Evolutionary conservation across 2,888 invertebrate species (phyloP).

Genomic region (Aphidoletes aphidimyza): DNA sequence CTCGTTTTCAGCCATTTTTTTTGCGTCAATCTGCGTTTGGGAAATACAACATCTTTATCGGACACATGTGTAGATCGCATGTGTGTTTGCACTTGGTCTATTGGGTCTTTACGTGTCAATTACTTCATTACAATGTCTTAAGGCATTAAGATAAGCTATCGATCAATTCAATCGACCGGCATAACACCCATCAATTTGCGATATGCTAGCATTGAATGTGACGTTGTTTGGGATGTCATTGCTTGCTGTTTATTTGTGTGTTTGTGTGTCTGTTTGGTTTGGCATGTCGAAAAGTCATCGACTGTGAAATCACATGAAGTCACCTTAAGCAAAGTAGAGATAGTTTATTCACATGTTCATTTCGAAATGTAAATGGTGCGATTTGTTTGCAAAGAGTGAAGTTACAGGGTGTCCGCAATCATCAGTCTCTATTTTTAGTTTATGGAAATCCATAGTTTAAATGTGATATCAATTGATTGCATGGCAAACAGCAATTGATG

Average conservation of each 20-base stretch:
- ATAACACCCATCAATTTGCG: not conserved
- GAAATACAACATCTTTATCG: not conserved
- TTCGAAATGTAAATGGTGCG: not conserved
- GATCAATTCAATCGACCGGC: not conserved
- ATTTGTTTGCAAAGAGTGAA: not conserved
- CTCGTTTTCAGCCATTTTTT: not conserved
- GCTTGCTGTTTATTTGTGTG: not conserved
- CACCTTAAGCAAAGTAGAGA: not conserved
- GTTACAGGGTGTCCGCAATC: slow-evolving; percentile 33
- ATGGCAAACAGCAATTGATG: no score
- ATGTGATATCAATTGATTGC: no score
- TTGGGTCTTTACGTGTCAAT: not conserved
- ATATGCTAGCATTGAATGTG: not conserved
- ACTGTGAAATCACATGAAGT: not conserved
- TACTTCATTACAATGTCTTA: not conserved
- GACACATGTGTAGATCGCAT: not conserved
- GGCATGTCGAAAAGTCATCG: not conserved
- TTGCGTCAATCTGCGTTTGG: not conserved
- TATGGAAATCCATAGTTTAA: no score
- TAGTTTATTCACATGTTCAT: not conserved
- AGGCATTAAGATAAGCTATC: not conserved
- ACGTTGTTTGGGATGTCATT: not conserved
- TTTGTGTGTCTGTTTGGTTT: not conserved
- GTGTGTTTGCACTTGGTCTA: not conserved
- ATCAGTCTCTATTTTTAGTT: no score